Base-by-base conservation (phyloP, 2,888 invertebrate genomes). In the Tolmerus cingulatus region DNA sequence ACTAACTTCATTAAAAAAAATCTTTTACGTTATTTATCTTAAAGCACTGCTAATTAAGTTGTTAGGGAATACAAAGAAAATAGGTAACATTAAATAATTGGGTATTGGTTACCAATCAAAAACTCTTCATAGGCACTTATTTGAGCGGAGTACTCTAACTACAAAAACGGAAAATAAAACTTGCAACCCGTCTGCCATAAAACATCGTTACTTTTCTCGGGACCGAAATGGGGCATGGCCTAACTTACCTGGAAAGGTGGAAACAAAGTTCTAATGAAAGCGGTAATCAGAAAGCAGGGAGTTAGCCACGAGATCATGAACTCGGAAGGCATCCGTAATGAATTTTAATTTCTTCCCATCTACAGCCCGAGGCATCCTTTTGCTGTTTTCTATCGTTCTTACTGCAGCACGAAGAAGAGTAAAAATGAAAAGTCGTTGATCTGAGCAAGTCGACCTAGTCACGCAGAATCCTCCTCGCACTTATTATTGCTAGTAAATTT, bases 261-360 rank as follows among this genome's bases (percentile, higher is more conserved):
- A 66, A 19, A 66, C 12, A 66, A 23, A 66, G 66, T 23, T 79
- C 14, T 76, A 87, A 46, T 37, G 30, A n/a, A 86, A 57, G 40
- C 40, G 16, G 43, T 66, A 85, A 78, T 74, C 87, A 76, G 34
- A n/a, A 16, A 34, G 37, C 76, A 37, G 76, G 76, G 40, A 76
- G 37, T 76, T 76, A 40, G 14, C 40, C 76, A 19, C 34, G 37
- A 16, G 7, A 76, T 76, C 37, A 76, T n/a, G 76, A 76, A 76
- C 76, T 76, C 76, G 74, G 34, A 34, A 34, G 74, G 30, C 5
- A 74, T 37, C n/a, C 76, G 37, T 76, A 76, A 76, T 76, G 76
- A 76, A 76, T 76, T 76, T 76, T 76, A 76, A 76, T 76, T 76
- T 76, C 37, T 76, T 76, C 37, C 34, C 40, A 19, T 37, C n/a